phyloP scores from a whole-genome alignment of 2,888 invertebrate species.

The Philereme vetulata region DNA sequence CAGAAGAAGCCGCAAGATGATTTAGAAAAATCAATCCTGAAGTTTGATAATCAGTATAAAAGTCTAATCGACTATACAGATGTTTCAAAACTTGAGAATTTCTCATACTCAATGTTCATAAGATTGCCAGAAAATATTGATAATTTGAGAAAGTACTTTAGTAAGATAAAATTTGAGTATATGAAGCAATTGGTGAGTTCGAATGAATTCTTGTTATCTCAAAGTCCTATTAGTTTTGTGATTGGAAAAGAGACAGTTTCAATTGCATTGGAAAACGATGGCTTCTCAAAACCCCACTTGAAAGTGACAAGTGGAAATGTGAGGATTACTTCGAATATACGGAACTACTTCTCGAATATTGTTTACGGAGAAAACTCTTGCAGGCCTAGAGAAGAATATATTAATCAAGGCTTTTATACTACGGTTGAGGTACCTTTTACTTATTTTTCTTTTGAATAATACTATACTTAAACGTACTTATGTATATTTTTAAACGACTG shows the following conservation, averaged over 20 bases:
- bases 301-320: conserved; percentile 55
- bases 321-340: conserved; percentile 51
- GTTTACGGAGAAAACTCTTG: conserved; percentile 48
- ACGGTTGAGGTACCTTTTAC: conserved; percentile 55
- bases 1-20: conserved; percentile 46
- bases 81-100: conserved; percentile 12
- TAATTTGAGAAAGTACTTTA: conserved; percentile 41
- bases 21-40: conserved; percentile 49
- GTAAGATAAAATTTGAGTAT: conserved; percentile 44
- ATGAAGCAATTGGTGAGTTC: conserved; percentile 50
- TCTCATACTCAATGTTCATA: conserved; percentile 49
- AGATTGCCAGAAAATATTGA: conserved; percentile 57
- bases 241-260: conserved; percentile 52
- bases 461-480: no score
- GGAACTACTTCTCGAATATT: conserved; percentile 61
- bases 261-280: conserved; percentile 57
- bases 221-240: conserved; percentile 47
- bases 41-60: conserved; percentile 47
- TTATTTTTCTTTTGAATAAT: neutral
- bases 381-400: conserved; percentile 45
- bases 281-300: conserved; percentile 52
- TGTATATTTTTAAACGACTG: no score
- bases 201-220: conserved; percentile 58
- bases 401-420: conserved; percentile 55
- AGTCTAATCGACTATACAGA: conserved; percentile 53